phyloP scores from a whole-genome alignment of 2,888 invertebrate genomes.

The Mantis religiosa region DNA sequence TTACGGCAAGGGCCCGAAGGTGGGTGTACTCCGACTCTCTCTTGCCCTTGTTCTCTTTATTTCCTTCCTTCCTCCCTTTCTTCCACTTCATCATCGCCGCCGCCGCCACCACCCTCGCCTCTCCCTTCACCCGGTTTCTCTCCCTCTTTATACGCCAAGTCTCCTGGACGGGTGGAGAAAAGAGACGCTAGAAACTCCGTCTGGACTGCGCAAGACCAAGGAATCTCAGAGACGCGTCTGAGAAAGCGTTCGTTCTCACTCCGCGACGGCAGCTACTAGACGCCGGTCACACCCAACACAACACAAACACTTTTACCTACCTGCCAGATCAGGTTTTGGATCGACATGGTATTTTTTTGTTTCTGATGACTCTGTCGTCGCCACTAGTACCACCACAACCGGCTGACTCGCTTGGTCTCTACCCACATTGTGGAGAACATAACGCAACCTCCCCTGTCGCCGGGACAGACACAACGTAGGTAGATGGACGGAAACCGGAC shows the following conservation, averaged over 20 bases:
- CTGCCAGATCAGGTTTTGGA: background rate
- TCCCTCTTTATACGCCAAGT: background rate
- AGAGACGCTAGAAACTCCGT: background rate
- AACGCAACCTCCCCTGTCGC: background rate
- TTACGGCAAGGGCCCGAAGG: background rate
- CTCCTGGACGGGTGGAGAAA: background rate
- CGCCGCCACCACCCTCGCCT: background rate
- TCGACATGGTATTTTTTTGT: background rate
- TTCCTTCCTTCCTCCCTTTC: background rate
- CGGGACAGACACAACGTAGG: background rate
- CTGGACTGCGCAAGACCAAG: conserved; percentile 9
- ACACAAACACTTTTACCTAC: background rate
- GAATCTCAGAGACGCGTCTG: conserved; percentile 1
- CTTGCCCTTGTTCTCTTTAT: background rate
- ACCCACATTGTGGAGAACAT: background rate
- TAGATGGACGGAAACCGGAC: background rate
- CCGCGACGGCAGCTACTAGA: background rate
- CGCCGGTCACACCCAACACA: background rate
- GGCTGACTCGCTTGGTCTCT: background rate
- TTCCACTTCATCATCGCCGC: background rate
- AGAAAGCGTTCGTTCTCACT: background rate
- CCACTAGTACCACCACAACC: background rate
- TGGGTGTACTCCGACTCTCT: background rate
- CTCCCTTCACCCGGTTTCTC: background rate
- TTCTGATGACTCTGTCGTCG: background rate